These are phyloP conservation scores for Chrysemys picta DNA, from an alignment of 2,113 vertebrate species.

Conservation along the genomic window DNA sequence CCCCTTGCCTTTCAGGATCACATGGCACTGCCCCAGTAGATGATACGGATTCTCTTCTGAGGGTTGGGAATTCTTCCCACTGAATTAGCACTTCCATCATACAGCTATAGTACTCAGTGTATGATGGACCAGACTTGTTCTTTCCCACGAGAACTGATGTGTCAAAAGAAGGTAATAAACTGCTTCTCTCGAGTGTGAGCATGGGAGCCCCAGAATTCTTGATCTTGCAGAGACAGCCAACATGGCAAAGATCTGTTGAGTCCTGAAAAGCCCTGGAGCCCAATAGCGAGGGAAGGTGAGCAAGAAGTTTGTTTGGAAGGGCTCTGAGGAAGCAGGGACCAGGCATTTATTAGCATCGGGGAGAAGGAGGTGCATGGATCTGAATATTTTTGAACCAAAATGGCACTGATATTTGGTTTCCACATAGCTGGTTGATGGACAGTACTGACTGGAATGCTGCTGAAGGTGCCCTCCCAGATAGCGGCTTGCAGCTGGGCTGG, in stretches of 20 bases:
- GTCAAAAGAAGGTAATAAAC: background rate
- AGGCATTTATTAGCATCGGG: background rate
- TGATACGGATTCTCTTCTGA: background rate
- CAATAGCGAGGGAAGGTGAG: background rate
- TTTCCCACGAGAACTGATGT: background rate
- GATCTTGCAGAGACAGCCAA: background rate
- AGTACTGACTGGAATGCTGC: background rate
- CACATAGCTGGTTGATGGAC: background rate
- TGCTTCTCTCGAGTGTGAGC: background rate
- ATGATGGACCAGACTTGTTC: background rate
- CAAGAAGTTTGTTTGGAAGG: background rate
- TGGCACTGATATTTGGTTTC: background rate
- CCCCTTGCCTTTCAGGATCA: background rate
- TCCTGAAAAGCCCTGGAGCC: background rate
- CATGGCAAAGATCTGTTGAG: background rate
- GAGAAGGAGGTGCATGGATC: background rate
- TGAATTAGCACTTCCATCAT: background rate
- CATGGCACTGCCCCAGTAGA: fast-evolving
- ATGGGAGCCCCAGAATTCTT: background rate
- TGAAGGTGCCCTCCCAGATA: background rate
- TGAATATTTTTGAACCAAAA: background rate
- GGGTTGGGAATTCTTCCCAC: background rate
- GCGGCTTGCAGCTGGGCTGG: background rate
- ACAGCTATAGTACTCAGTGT: background rate
- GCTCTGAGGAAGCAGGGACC: background rate